Evolutionary conservation across 1,140 invertebrate species (phyloP).

Genomic region (Pogonomyrmex barbatus): DNA sequence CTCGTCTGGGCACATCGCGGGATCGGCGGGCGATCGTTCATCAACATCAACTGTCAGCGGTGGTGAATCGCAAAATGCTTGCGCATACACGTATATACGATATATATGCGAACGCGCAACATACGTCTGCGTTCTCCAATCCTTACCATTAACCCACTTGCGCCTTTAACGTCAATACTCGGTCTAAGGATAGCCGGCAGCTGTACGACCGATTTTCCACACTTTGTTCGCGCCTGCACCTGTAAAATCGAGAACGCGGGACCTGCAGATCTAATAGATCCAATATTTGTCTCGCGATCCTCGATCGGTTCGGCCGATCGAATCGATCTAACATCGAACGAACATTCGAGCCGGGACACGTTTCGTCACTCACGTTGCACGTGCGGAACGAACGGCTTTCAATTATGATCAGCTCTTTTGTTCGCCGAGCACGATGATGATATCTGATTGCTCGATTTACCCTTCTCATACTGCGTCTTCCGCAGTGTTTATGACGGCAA

Average conservation of each 20-base stretch:
- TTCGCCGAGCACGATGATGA: neutral
- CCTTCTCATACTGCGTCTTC: neutral
- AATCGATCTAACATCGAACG: neutral
- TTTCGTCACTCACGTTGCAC: neutral
- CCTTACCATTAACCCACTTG: slow-evolving; percentile 76
- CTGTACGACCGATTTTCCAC: slow-evolving; percentile 46
- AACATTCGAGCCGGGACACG: neutral
- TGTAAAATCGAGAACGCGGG: neutral
- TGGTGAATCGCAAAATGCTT: slow-evolving; percentile 33
- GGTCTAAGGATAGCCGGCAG: slow-evolving; percentile 29
- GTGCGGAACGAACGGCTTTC: slow-evolving; percentile 16
- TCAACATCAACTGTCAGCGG: slow-evolving; percentile 67
- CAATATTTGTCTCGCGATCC: neutral
- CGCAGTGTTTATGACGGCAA: neutral
- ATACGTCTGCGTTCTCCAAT: slow-evolving; percentile 27
- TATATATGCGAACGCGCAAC: neutral
- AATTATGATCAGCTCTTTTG: slow-evolving; percentile 43
- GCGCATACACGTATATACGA: slow-evolving; percentile 2
- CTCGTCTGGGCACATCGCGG: slow-evolving; percentile 13
- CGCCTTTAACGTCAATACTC: slow-evolving; percentile 44
- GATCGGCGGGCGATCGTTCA: slow-evolving; percentile 65
- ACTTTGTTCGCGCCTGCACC: slow-evolving; percentile 23
- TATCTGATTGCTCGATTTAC: neutral
- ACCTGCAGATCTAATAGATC: neutral
- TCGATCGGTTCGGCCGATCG: neutral